These are phyloP conservation scores for Oxyruncus cristatus DNA, from an alignment of 2,113 vertebrate species.

Conservation along the genomic window DNA sequence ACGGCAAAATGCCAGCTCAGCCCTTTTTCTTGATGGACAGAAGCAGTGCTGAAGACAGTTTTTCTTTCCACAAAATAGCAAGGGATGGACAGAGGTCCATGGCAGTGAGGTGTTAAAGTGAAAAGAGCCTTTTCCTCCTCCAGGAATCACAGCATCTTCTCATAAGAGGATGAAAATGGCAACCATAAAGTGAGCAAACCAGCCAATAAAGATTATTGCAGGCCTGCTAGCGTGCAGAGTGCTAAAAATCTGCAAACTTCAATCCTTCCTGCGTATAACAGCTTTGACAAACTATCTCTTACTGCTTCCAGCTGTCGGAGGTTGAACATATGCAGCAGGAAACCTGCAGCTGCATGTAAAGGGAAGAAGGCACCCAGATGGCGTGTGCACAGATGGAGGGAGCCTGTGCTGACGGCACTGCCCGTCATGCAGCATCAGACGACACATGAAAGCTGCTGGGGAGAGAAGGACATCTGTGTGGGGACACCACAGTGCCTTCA, in stretches of 20 bases:
- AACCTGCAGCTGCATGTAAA: not conserved
- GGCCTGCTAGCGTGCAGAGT: not conserved
- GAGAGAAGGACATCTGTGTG: not conserved
- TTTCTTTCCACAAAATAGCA: not conserved
- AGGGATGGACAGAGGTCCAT: not conserved
- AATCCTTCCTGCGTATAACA: not conserved
- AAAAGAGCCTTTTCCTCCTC: not conserved
- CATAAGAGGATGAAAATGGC: not conserved
- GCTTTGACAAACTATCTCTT: not conserved
- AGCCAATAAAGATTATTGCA: not conserved
- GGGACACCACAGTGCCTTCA: not conserved
- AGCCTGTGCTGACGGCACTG: not conserved
- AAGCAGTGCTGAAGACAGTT: not conserved
- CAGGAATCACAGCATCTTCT: not conserved
- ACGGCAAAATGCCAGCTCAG: not conserved
- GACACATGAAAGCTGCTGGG: not conserved
- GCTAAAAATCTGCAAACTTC: constrained; percentile 22
- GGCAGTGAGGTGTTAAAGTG: not conserved
- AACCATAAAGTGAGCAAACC: not conserved
- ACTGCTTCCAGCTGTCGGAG: constrained; percentile 40
- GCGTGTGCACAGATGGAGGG: not conserved
- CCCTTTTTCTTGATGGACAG: not conserved
- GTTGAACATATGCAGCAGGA: not conserved
- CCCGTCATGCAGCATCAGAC: not conserved
- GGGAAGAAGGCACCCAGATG: not conserved